phyloP scores from a whole-genome alignment of 2,797 vertebrate species.

The Xenops minutus region DNA sequence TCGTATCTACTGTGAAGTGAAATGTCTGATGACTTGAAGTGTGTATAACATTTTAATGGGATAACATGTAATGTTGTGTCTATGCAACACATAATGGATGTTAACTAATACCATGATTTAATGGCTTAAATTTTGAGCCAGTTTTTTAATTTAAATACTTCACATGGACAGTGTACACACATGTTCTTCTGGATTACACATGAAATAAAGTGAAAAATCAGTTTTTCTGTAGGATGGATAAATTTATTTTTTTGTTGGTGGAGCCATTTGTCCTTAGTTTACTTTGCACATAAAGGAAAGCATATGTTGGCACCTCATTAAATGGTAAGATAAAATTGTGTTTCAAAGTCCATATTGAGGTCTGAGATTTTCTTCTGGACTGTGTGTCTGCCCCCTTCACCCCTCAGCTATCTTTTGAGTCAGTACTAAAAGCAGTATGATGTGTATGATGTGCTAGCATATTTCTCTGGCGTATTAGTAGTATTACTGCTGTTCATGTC shows the following conservation, averaged over 20 bases:
- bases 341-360: not conserved
- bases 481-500: not conserved
- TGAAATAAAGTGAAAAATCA: not conserved
- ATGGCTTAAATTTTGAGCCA: not conserved
- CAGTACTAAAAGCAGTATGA: not conserved
- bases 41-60: conserved; percentile 39
- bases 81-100: not conserved
- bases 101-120: conserved; percentile 17
- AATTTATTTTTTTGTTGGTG: not conserved
- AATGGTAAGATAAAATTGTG: not conserved
- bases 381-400: fast-evolving
- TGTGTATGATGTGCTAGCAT: not conserved
- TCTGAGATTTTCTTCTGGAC: not conserved
- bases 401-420: not conserved
- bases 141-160: not conserved
- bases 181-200: not conserved
- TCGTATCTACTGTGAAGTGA: conserved; percentile 40
- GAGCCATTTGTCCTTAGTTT: not conserved
- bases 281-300: not conserved
- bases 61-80: conserved; percentile 18
- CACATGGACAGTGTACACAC: not conserved
- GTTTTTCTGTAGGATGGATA: not conserved
- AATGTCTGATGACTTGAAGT: not conserved
- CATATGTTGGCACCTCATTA: not conserved
- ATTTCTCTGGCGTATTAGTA: not conserved